Evolutionary conservation across 2,797 vertebrate species (phyloP).

Genomic region (Erpetoichthys calabaricus): DNA sequence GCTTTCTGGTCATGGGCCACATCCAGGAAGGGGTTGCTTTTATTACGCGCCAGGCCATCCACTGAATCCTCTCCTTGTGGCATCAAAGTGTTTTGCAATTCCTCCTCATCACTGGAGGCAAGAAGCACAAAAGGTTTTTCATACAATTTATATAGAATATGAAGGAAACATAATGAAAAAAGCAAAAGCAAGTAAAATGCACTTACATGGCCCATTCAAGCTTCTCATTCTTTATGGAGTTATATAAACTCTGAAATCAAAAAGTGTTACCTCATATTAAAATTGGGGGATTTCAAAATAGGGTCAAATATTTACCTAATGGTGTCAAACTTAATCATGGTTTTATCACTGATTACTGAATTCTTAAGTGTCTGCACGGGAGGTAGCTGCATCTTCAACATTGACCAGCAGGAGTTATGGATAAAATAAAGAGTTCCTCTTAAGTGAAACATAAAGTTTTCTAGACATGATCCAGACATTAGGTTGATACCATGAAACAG

Average conservation of each 20-base stretch:
- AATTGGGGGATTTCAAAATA: too few species aligned
- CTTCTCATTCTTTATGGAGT: constrained; percentile 66
- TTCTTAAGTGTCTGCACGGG: too few species aligned
- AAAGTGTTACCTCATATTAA: neutral
- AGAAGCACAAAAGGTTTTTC: neutral
- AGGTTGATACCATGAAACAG: too few species aligned
- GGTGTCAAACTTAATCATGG: too few species aligned
- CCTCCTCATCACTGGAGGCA: constrained; percentile 52
- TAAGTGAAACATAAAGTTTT: too few species aligned
- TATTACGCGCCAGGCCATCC: constrained; percentile 34
- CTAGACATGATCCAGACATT: too few species aligned
- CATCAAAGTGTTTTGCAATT: constrained; percentile 31
- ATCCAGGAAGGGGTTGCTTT: constrained; percentile 63
- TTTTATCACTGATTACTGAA: too few species aligned
- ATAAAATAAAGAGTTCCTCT: too few species aligned
- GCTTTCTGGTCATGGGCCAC: constrained; percentile 53
- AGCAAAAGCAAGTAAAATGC: neutral
- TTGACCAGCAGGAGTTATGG: too few species aligned
- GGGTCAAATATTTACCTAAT: too few species aligned
- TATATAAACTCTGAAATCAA: constrained; percentile 57
- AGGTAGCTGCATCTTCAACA: too few species aligned
- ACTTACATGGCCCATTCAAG: constrained; percentile 81
- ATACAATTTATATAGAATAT: neutral
- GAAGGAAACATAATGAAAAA: too few species aligned
- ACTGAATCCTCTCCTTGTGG: constrained; percentile 29